A percentile compares a stretch with the other conserved stretches of the same genome.
These are phyloP conservation scores for Phania funesta DNA, from an alignment of 2,888 invertebrate genomes.

Conservation along the genomic window DNA sequence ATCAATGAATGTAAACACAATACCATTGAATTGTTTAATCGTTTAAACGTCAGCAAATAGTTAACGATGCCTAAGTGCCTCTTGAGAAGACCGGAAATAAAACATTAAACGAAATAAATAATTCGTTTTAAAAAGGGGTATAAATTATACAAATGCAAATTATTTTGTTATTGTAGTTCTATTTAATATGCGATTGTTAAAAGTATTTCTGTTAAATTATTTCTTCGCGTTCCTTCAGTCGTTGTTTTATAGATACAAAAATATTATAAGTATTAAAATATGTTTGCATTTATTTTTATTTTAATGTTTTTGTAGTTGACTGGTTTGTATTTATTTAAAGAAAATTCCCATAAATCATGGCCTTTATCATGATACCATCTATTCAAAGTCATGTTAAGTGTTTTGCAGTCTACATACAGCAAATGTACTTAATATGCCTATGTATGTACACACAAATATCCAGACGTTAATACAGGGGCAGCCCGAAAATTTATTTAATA, in stretches of 20 bases:
- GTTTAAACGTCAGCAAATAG: conserved; percentile 52
- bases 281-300: conserved; percentile 16
- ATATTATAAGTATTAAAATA: conserved; percentile 38
- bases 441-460: background rate
- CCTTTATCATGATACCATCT: conserved; percentile 66
- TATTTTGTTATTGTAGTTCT: background rate
- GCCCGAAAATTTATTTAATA: background rate
- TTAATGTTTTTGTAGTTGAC: conserved; percentile 6
- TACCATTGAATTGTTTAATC: conserved; percentile 57
- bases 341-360: conserved; percentile 63
- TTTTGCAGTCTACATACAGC: conserved; percentile 35
- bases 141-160: conserved; percentile 42
- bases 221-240: background rate
- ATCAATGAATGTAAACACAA: conserved; percentile 10
- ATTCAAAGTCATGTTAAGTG: conserved; percentile 65
- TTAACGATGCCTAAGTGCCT: conserved; percentile 42
- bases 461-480: background rate
- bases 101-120: conserved; percentile 55
- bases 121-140: conserved; percentile 18
- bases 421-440: conserved; percentile 13
- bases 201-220: background rate
- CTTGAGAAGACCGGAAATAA: conserved; percentile 63
- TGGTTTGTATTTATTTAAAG: conserved; percentile 33
- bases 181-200: conserved; percentile 7
- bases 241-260: conserved; percentile 39